Evolutionary conservation across 2,888 invertebrate species (phyloP), one percentile per base, ranked within the genome.

Genomic region (Quadroppia sp.): DNA sequence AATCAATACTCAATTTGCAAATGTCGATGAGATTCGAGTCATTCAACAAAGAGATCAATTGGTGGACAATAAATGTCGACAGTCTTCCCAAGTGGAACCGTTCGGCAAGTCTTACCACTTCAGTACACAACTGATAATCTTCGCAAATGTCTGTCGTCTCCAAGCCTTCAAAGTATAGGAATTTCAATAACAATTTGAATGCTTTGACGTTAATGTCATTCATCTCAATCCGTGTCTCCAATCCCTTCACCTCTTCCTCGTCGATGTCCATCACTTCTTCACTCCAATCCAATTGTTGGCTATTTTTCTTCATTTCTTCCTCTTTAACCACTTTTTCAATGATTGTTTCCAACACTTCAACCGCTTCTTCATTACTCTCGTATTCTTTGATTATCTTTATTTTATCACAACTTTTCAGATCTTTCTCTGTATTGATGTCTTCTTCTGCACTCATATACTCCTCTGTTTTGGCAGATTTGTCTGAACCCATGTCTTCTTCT

Each of bases 141-240:
- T 59, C 25, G 56, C 28, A 3, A 13, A 15, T 30, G 28, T 30
- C 56, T 59, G 25, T 28, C 15, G 20, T 23, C 23, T 59, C 53
- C 23, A 59, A 17, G 1, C 1, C 15, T 17, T 59, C 56, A 20
- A 30, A 30, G 30, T 59, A 59, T 11, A 59, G 13, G 30, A 13
- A 59, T 59, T 59, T 59, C 2, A 59, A 17, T 11, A 59, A 9
- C 6, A 59, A 17, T 59, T 59, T 59, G 56, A 59, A 59, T n/a
- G 56, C 28, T 3, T 59, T 13, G 28, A 30, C 30, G 15, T 28
- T 28, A 6, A 15, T 30, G 30, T 59, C 30, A 2, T 59, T 30
- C 30, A 59, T 2, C 28, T 59, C 56, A 6, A 59, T 28, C 28
- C 15, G 20, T 20, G 3, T 23, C 9, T 15, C 17, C 7, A 30